Evolutionary conservation across 2,113 vertebrate species (phyloP), one percentile per base, ranked within the genome.

Genomic region (Xenopus borealis): DNA sequence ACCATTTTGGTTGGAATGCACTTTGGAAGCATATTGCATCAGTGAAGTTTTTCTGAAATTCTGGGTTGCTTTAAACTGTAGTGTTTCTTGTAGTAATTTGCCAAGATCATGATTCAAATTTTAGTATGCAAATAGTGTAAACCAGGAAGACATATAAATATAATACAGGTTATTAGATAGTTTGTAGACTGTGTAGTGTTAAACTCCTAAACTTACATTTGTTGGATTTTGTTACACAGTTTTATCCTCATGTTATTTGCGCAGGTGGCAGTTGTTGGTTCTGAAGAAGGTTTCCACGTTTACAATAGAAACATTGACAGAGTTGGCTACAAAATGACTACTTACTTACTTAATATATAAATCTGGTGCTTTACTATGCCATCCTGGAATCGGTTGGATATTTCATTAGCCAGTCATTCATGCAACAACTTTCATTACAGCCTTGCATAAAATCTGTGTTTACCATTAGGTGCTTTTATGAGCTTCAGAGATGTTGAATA

Each of bases 241-340:
- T 87, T 88, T 84, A 87, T 85, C 86, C 78, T 16, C 0, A 79
- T 69, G 81, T 87, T 96, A 91, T 94, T 96, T 94, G 81, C 90
- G 88, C 93, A 96, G 92, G 92, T 96, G 93, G 90, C 81, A 79
- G 87, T 86, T 82, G 84, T 85, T 85, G 82, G 79, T 82, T 80
- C 83, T 1, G 1, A 89, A 85, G 85, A 83, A 78, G 79, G 81
- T 83, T 85, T 86, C 84, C 85, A 82, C 68, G 53, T 83, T 84
- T 83, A 87, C 86, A 88, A 87, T 86, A 86, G 85, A 84, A 81
- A 87, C 87, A 83, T 86, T 89, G 88, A 88, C 82, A 81, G 83
- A 85, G 75, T 63, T 62, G 63, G 71, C 80, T 55, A 55, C 3
- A 18, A 27, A 61, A 19, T 46, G 14, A 8, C 69, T 20, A 23